Evolutionary conservation across 1,140 invertebrate species (phyloP).

Genomic region (Episyrphus balteatus): DNA sequence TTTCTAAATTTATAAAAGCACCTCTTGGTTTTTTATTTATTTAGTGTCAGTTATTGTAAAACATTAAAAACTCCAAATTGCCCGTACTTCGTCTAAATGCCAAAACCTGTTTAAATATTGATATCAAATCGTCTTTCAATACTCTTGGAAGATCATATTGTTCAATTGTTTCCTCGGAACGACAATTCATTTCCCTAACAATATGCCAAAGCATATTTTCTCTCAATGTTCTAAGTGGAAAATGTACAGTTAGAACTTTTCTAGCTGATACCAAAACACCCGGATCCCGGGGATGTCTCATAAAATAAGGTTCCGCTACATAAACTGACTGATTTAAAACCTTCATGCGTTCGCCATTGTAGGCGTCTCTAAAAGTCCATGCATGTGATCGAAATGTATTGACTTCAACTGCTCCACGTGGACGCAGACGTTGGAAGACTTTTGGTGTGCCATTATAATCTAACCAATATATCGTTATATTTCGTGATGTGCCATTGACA

Average conservation of each 20-base stretch:
- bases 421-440: conserved; percentile 43
- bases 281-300: conserved; percentile 18
- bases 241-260: conserved; percentile 24
- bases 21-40: too few relatives aligned
- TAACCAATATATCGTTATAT: conserved; percentile 61
- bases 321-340: conserved; percentile 35
- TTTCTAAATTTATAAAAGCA: too few relatives aligned
- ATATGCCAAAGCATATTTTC: conserved; percentile 6
- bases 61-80: too few relatives aligned
- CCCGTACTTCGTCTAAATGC: too few relatives aligned
- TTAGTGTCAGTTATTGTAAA: too few relatives aligned
- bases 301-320: conserved; percentile 17
- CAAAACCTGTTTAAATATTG: neutral
- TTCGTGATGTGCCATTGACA: conserved; percentile 50
- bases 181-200: neutral
- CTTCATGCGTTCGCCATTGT: conserved; percentile 45
- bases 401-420: conserved; percentile 43
- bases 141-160: neutral
- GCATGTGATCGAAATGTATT: conserved; percentile 62
- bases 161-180: neutral
- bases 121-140: neutral
- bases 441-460: conserved; percentile 52
- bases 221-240: conserved; percentile 18
- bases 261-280: conserved; percentile 16
- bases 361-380: conserved; percentile 56